These are phyloP conservation scores for Erebia palarica DNA, from an alignment of 2,888 invertebrate species.

Conservation along the genomic window DNA sequence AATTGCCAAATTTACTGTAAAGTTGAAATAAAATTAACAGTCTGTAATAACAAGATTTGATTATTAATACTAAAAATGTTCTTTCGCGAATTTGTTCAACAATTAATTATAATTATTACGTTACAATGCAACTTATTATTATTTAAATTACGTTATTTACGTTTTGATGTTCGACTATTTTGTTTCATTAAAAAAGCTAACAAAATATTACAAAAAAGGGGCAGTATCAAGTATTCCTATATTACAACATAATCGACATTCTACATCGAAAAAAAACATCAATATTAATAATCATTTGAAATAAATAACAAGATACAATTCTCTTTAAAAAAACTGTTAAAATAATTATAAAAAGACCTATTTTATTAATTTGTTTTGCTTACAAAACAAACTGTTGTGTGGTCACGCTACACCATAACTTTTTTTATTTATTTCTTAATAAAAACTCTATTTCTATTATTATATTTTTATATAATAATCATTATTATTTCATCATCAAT, in stretches of 20 bases:
- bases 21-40: constrained; percentile 28
- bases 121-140: constrained; percentile 57
- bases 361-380: constrained; percentile 60
- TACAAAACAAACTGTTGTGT: constrained; percentile 67
- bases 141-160: constrained; percentile 53
- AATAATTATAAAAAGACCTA: constrained; percentile 73
- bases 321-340: constrained; percentile 76
- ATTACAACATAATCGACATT: constrained; percentile 74
- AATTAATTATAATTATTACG: constrained; percentile 42
- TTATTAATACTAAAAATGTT: constrained; percentile 45
- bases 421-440: constrained; percentile 78
- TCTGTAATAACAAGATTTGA: constrained; percentile 48
- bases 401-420: constrained; percentile 75
- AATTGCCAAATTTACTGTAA: constrained; percentile 25
- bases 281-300: constrained; percentile 81
- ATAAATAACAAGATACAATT: constrained; percentile 81
- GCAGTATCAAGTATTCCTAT: constrained; percentile 78
- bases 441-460: constrained; percentile 81
- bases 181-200: constrained; percentile 53
- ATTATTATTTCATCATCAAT: constrained; percentile 78
- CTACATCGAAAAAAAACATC: constrained; percentile 77
- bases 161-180: constrained; percentile 47
- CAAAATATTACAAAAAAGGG: constrained; percentile 64
- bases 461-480: constrained; percentile 79
- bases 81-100: constrained; percentile 66